Conservation (phyloP, 2,888 invertebrate genomes). For the Agrotis segetum region DNA sequence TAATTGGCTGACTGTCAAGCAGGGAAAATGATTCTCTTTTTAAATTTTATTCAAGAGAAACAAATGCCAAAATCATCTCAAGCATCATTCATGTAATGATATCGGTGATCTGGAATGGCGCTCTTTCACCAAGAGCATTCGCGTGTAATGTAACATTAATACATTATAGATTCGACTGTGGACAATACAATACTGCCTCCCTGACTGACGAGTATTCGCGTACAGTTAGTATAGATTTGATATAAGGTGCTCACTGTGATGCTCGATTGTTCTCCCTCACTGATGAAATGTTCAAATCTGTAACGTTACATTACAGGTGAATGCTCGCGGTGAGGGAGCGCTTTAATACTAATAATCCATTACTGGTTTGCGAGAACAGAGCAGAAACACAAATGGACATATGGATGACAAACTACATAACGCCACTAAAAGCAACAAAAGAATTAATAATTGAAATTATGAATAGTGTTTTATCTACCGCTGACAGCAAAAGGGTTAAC, state of each 20-base stretch:
- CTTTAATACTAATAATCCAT: slow-evolving; percentile 4
- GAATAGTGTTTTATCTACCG: slow-evolving; percentile 57
- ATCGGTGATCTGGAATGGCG: background rate
- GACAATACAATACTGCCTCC: no score
- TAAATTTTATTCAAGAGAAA: background rate
- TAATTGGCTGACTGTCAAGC: slow-evolving; percentile 9
- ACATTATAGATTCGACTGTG: no score
- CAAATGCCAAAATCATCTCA: background rate
- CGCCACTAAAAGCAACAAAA: slow-evolving; percentile 52
- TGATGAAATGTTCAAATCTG: no score
- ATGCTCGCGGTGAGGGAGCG: no score
- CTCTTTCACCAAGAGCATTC: no score
- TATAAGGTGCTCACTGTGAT: no score
- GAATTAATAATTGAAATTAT: slow-evolving; percentile 53
- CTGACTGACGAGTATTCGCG: no score
- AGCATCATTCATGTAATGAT: background rate
- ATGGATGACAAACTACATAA: slow-evolving; percentile 48
- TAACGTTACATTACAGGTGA: no score
- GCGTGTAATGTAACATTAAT: no score
- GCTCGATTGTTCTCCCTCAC: no score
- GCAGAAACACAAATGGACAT: slow-evolving; percentile 31
- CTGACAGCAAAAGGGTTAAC: slow-evolving; percentile 57
- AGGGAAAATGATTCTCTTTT: background rate
- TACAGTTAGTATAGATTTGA: no score
- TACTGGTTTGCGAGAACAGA: slow-evolving; percentile 1